Conservation (phyloP, 2,113 vertebrate genomes). For the Microtus richardsoni region DNA sequence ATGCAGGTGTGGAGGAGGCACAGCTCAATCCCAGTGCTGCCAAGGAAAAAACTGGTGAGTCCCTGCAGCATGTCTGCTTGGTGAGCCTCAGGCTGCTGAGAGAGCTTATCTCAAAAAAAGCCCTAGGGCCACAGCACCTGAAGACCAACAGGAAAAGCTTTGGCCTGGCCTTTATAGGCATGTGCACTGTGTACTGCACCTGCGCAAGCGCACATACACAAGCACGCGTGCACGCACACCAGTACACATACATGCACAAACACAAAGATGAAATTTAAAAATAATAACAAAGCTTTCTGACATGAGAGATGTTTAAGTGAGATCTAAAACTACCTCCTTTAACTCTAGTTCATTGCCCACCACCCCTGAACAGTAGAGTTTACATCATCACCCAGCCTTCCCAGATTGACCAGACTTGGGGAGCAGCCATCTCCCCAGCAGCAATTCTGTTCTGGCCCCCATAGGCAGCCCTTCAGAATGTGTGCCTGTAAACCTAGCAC, state of each 20-base stretch:
- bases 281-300: background rate
- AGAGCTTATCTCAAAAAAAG: background rate
- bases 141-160: background rate
- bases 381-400: background rate
- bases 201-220: background rate
- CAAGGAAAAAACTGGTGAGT: background rate
- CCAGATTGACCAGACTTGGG: background rate
- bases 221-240: background rate
- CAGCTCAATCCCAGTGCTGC: background rate
- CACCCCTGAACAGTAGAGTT: too few relatives aligned
- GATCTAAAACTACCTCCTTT: background rate
- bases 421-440: background rate
- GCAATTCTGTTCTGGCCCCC: background rate
- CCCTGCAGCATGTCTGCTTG: background rate
- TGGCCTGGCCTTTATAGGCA: background rate
- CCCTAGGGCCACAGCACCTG: too few relatives aligned
- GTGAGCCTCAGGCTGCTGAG: background rate
- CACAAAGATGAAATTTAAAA: background rate
- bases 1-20: background rate
- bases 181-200: background rate
- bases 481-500: background rate
- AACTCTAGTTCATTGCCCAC: background rate
- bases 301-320: background rate
- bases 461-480: background rate
- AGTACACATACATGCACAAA: background rate